Evolutionary conservation across 2,888 invertebrate species (phyloP), one percentile per base, ranked within the genome.

Genomic region (Synergus japonicus): DNA sequence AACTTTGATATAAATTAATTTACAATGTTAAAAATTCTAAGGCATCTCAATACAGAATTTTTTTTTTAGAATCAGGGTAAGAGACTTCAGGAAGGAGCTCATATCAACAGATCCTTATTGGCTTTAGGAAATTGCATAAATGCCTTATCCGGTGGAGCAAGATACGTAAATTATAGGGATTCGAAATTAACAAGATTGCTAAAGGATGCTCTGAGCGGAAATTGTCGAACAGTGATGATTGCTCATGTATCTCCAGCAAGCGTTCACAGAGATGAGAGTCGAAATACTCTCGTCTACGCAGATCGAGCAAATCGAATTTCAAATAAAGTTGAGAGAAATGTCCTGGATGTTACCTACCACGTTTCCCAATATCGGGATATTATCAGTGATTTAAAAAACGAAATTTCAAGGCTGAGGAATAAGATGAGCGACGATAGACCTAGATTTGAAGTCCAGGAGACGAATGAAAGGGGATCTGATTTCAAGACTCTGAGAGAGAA

Each of bases 111-210:
- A 78, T 97, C 97, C 2, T 94, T 98, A 13, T 93, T 98, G 77
- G 98, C 98, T 0, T 94, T 99, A 66, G 98, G 97, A 0, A 99
- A 99, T 93, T 98, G 98, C 91, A 99, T 99, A 88, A 99, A 98
- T 93, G 98, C 98, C 0, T 93, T 99, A 22, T 97, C 98, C 76
- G 96, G 95, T 5, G 96, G 96, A 13, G 96, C 95, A 76, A 94
- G 95, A 89, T 99, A 98, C 91, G 98, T 99, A 8, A 99, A 99
- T 93, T 98, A 97, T 92, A 95, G 98, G 0, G 99, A 99, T 93
- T 98, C 98, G 43, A 99, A 99, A 92, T 93, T 99, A 85, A 99
- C 99, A 0, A 94, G 99, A 7, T 93, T 98, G 79, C 93, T 98
- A 76, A 96, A 97, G 84, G 97, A 97, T 87, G 97, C 97, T 1